Evolutionary conservation across 2,888 invertebrate genomes (phyloP), one percentile per base, ranked within the genome.

Genomic region (Drosophila birchii): DNA sequence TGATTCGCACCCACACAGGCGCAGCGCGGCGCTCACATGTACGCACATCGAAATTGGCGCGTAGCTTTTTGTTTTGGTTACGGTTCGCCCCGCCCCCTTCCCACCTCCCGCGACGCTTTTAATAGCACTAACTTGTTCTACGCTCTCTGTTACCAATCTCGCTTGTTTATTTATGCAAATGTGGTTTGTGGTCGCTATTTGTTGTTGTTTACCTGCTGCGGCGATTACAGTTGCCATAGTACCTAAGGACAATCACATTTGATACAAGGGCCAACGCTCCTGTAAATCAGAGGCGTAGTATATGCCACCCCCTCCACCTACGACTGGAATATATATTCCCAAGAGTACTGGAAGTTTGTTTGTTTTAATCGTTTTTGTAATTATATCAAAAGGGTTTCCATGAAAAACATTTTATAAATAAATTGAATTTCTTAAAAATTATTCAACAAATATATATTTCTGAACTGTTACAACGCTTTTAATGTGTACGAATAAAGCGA

Each of bases 1-100:
- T 88, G 79, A 87, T 88, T 55, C 32, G 34, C 55, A 57, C 60
- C 43, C 69, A 54, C 73, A 72, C 61, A 11, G 29, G 20, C 44
- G 60, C 44, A 62, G 26, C 16, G 36, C 23, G 26, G 9, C n/a
- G 36, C 62, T 36, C 51, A 53, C 51, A 36, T 6, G 26, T 9
- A 47, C 38, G 43, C 67, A 53, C 55, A 18, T 58, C 34, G 45
- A 47, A 38, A 34, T 57, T 69, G 70, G 70, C 69, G 57, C 71
- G 56, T 51, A 51, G 57, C 49, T 47, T 73, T 73, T 76, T 56
- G 70, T 75, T 68, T 73, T 73, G 69, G 68, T 66, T 56, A 54
- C 71, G 45, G 16, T 49, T 54, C 39, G 45, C 38, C 45, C 14
- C 18, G n/a, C 57, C 54, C 34, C 34, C 56, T 20, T 23, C 4